These are phyloP conservation scores for Hirtodrosophila duncani DNA, from an alignment of 2,888 invertebrate genomes.

Conservation along the genomic window DNA sequence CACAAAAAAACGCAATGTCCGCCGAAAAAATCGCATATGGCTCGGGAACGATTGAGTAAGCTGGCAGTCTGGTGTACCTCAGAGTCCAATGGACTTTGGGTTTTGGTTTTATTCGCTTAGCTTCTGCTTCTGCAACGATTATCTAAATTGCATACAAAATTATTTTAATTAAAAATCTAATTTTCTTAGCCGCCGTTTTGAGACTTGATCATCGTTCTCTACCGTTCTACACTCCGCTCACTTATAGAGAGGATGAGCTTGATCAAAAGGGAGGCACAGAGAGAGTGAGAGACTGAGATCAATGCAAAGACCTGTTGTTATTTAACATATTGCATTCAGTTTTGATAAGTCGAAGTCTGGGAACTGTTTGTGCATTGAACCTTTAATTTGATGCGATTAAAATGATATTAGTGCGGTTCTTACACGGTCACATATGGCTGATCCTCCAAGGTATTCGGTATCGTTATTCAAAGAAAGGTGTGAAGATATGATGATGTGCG, in stretches of 20 bases:
- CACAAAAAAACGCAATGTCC: conserved; percentile 33
- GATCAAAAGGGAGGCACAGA: no score
- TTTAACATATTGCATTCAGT: conserved; percentile 40
- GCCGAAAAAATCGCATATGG: conserved; percentile 72
- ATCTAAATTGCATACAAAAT: conserved; percentile 79
- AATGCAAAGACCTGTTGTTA: no score
- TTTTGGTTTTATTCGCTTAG: conserved; percentile 37
- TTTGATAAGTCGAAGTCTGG: conserved; percentile 16
- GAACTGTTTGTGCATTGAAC: conserved; percentile 58
- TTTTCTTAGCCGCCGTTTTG: conserved; percentile 58
- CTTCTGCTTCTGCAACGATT: no score
- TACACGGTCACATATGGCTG: conserved; percentile 51
- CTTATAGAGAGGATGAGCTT: no score
- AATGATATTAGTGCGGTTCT: conserved; percentile 66
- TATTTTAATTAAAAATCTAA: conserved; percentile 79
- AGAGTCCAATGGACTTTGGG: conserved; percentile 13
- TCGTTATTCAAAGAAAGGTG: conserved; percentile 52
- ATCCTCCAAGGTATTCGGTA: conserved; percentile 2
- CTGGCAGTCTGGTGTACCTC: conserved; percentile 7
- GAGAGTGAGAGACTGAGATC: no score
- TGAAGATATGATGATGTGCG: conserved; percentile 64
- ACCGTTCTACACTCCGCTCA: no score
- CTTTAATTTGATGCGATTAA: conserved; percentile 73
- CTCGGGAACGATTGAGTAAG: conserved; percentile 54
- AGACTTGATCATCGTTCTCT: no score